Evolutionary conservation across 2,888 invertebrate genomes (phyloP).

Genomic region (Chirona hameri): DNA sequence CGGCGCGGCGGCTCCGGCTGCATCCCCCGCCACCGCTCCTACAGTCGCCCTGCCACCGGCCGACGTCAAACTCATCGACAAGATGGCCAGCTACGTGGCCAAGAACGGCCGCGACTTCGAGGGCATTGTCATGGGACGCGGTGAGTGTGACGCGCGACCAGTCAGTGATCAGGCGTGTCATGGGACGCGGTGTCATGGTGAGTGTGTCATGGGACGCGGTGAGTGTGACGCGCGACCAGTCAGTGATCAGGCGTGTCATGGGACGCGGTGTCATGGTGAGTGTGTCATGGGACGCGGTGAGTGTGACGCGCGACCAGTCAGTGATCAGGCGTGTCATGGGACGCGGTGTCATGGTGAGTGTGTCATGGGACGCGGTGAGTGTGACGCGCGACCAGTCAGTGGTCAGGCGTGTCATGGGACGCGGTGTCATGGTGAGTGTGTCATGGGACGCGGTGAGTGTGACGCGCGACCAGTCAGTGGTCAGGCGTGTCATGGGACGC

Average conservation of each 20-base stretch:
- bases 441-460: constrained; percentile 53
- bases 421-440: constrained; percentile 44
- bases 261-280: too few species aligned
- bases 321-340: too few species aligned
- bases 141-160: constrained; percentile 37
- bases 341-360: too few species aligned
- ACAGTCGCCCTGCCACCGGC: constrained; percentile 62
- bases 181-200: constrained; percentile 46
- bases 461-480: too few species aligned
- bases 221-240: constrained; percentile 27
- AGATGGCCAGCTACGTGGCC: constrained; percentile 94
- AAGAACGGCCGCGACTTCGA: constrained; percentile 94
- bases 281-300: constrained; percentile 56
- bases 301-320: neutral
- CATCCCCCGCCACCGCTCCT: neutral
- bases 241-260: too few species aligned
- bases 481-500: too few species aligned
- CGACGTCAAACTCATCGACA: constrained; percentile 81
- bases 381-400: too few species aligned
- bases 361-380: constrained; percentile 55
- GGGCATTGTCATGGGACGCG: constrained; percentile 64
- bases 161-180: too few species aligned
- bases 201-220: constrained; percentile 58
- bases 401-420: too few species aligned
- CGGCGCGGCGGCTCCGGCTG: constrained; percentile 38